Evolutionary conservation across 1,140 invertebrate species (phyloP).

Genomic region (Hetaerina americana): DNA sequence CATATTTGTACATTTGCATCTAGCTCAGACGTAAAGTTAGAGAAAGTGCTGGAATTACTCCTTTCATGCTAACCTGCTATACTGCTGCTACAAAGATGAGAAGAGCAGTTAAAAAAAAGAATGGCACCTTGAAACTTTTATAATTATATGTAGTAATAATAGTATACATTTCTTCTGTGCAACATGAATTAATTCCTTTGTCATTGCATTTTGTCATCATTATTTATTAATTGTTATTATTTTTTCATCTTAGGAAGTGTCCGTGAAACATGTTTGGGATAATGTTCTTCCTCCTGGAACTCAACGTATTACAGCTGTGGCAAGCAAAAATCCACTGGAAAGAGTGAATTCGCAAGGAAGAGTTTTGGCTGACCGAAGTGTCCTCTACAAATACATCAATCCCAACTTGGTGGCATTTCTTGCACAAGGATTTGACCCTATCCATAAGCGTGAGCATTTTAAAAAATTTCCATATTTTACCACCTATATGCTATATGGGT

Average conservation of each 20-base stretch:
- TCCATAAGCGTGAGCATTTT: slow-evolving; percentile 51
- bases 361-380: slow-evolving; percentile 86
- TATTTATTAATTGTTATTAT: no score
- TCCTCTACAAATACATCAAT: slow-evolving; percentile 97
- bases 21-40: no score
- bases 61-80: no score
- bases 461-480: slow-evolving; percentile 7
- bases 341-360: slow-evolving; percentile 91
- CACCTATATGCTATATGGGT: not conserved
- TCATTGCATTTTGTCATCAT: no score
- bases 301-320: slow-evolving; percentile 53
- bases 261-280: slow-evolving; percentile 50
- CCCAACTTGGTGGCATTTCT: slow-evolving; percentile 87
- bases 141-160: no score
- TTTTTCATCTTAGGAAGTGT: slow-evolving; percentile 20
- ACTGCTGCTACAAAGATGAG: no score
- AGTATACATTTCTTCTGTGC: no score
- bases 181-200: no score
- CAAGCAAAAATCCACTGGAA: slow-evolving; percentile 60
- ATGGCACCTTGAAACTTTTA: no score
- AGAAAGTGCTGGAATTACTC: no score
- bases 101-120: no score
- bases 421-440: slow-evolving; percentile 59
- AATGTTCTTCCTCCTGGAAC: slow-evolving; percentile 49
- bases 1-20: no score